phyloP scores from a whole-genome alignment of 2,113 vertebrate genomes.

The Cathartes aura region DNA sequence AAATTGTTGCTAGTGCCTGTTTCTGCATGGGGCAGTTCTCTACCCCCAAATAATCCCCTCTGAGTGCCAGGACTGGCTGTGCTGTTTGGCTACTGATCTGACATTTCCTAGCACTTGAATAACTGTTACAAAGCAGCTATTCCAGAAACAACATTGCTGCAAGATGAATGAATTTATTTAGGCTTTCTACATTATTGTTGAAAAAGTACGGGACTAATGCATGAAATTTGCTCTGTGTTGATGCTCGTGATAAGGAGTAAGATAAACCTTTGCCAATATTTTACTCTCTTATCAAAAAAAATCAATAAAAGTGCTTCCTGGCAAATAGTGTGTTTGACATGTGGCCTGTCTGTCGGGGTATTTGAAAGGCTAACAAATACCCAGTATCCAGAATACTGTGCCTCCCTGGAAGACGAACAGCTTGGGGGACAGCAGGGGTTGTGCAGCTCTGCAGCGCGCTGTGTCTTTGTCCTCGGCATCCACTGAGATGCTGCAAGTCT shows the following conservation, averaged over 20 bases:
- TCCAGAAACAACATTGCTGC: neutral
- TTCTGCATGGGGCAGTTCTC: neutral
- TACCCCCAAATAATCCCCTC: neutral
- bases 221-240: constrained; percentile 9
- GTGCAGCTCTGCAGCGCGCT: neutral
- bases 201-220: neutral
- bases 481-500: neutral
- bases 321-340: constrained; percentile 30
- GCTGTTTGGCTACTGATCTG: constrained; percentile 27
- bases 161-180: neutral
- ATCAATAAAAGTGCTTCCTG: constrained; percentile 50
- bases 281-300: constrained; percentile 41
- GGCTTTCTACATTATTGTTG: neutral
- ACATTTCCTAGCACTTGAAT: neutral
- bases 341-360: neutral
- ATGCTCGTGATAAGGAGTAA: neutral
- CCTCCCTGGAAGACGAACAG: neutral
- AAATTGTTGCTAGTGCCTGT: neutral
- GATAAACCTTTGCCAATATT: constrained; percentile 51
- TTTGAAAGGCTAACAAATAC: neutral
- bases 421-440: neutral
- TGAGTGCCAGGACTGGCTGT: constrained; percentile 3
- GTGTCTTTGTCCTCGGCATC: neutral
- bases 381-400: neutral
- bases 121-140: neutral